Evolutionary conservation across 2,797 vertebrate species (phyloP), one percentile per base, ranked within the genome.

Genomic region (Aphelocoma californica): DNA sequence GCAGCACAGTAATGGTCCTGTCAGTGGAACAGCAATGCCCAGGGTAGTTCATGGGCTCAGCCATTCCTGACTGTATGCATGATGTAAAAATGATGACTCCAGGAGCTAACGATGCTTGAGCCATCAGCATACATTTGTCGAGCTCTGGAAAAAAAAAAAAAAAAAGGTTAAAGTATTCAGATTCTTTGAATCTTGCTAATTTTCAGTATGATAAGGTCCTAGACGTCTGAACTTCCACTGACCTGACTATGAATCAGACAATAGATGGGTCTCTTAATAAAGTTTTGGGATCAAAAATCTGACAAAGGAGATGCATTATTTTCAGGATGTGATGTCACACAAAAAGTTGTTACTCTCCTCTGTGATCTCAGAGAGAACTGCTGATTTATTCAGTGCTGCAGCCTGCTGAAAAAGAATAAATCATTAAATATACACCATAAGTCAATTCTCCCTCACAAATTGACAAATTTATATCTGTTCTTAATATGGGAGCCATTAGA

Each of bases 381-480:
- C 54, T 51, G 34, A 44, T 92, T 91, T 81, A 65, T 81, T 84
- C 45, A 31, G 31, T 86, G 32, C 53, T 81, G 60, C 72, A 95
- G 94, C 80, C 96, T 74, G 75, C 90, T 91, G 94, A 94, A 95
- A 93, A 81, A 36, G 25, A 82, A 79, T 72, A 97, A 97, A 97
- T 97, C 81, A 84, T 96, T 95, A 97, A 94, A 90, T 87, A 90
- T 86, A 93, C 24, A 77, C 69, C 57, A 6, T 93, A 96, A 96
- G 83, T 95, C 96, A 97, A 87, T 95, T 96, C 83, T 90, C 70
- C 14, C 62, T 95, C 79, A 67, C 77, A 94, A 67, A 91, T 56
- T 95, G 92, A 97, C 85, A 97, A 96, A 96, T 97, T 97, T 97
- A 81, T 97, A 86, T 92, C 94, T 96, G 82, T 88, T 90, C 92